These are phyloP conservation scores for Drosophila neotestacea DNA, from an alignment of 2,888 invertebrate genomes.

Conservation along the genomic window DNA sequence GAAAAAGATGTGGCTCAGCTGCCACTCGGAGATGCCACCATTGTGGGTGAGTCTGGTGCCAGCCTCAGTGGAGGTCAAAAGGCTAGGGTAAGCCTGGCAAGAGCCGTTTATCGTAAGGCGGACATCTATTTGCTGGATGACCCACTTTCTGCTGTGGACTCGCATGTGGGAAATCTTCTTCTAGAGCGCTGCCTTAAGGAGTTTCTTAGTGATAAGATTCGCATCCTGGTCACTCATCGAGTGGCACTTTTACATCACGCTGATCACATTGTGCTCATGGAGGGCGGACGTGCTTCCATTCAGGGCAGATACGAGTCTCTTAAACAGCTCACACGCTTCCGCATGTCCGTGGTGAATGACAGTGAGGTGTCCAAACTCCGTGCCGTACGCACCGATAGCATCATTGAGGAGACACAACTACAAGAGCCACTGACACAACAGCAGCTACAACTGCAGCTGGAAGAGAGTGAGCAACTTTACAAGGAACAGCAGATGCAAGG, in stretches of 20 bases:
- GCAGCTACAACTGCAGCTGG: conserved; percentile 87
- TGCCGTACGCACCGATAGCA: conserved; percentile 73
- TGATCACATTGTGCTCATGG: conserved; percentile 87
- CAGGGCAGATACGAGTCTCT: conserved; percentile 85
- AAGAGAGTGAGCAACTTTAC: conserved; percentile 72
- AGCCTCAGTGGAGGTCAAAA: conserved; percentile 91
- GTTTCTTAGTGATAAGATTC: conserved; percentile 88
- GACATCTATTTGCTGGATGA: conserved; percentile 92
- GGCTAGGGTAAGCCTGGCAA: conserved; percentile 90
- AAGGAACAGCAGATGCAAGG: conserved; percentile 88
- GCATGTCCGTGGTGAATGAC: conserved; percentile 77
- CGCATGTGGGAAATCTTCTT: conserved; percentile 90
- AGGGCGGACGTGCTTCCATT: conserved; percentile 84
- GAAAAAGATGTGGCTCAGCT: conserved; percentile 88
- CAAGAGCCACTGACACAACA: conserved; percentile 85
- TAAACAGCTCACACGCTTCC: conserved; percentile 86
- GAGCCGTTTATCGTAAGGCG: conserved; percentile 90
- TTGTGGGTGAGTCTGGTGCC: conserved; percentile 89
- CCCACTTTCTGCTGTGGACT: conserved; percentile 91
- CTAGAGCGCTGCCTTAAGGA: conserved; percentile 89
- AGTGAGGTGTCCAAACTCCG: conserved; percentile 68
- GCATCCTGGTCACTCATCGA: conserved; percentile 90
- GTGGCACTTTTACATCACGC: conserved; percentile 87
- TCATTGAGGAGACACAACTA: conserved; percentile 59
- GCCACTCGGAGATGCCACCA: conserved; percentile 86